Percentiles rank a stretch among this genome's conserved stretches.
These are phyloP conservation scores for Axea sp. DNA, from an alignment of 2,888 invertebrate genomes.

Conservation along the genomic window DNA sequence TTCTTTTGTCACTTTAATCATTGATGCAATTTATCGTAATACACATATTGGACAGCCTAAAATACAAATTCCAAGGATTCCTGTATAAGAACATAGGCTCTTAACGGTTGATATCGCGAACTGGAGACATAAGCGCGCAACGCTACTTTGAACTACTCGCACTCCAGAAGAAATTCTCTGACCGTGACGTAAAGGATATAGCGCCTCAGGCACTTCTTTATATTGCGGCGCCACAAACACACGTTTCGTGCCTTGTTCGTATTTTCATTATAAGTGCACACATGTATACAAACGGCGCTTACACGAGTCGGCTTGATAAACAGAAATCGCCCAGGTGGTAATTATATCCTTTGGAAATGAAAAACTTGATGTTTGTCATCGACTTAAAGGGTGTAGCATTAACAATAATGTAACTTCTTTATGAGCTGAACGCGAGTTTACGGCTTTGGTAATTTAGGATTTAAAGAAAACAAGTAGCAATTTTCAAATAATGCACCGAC, in stretches of 20 bases:
- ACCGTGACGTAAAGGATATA: conserved; percentile 68
- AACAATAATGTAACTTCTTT: conserved; percentile 45
- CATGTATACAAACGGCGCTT: conserved; percentile 29
- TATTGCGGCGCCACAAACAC: conserved; percentile 53
- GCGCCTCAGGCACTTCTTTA: conserved; percentile 66
- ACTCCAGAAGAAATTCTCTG: conserved; percentile 69
- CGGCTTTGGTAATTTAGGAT: conserved; percentile 18
- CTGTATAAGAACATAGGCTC: conserved; percentile 15
- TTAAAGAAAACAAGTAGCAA: conserved; percentile 44
- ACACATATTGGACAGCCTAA: conserved; percentile 12
- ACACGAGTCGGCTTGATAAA: conserved; percentile 31
- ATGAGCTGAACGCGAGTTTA: conserved; percentile 4
- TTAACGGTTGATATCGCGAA: conserved; percentile 57
- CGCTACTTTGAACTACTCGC: conserved; percentile 52
- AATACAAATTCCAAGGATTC: conserved; percentile 29
- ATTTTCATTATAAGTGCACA: conserved; percentile 32
- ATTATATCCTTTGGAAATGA: conserved; percentile 51
- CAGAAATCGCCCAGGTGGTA: conserved; percentile 49
- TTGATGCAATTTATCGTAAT: conserved; percentile 6
- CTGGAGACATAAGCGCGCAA: conserved; percentile 51
- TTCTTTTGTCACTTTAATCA: too few species aligned
- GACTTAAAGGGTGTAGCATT: conserved; percentile 44
- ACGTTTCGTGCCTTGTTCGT: conserved; percentile 12
- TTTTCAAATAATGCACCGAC: conserved; percentile 27
- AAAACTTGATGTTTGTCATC: conserved; percentile 54